Base-by-base conservation (phyloP, 2,797 vertebrate genomes). In the Melanotaenia maccullochi region DNA sequence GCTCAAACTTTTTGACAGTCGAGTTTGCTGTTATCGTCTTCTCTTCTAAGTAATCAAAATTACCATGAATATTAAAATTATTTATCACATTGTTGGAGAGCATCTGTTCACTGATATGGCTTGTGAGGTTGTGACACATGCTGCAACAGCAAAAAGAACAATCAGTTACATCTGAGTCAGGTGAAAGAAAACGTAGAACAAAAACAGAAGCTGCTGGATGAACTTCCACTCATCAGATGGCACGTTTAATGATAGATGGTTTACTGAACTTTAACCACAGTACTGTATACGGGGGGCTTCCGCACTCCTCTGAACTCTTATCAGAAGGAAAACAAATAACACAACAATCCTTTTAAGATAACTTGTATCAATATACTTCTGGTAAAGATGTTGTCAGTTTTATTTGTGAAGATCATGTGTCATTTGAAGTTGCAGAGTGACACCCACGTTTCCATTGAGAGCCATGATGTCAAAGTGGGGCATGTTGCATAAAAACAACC, bases 91-190 rank as follows among this genome's bases (percentile, higher is more conserved):
- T 25, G 47, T 11, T 74, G 36, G 49, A 20, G 59, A 70, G 14
- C 4, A 6, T 54, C 30, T n/a, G 3, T n/a, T 88, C 85, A 88
- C 54, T 67, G 42, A 14, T 12, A 30, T 92, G 88, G 89, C 78
- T 93, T 86, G 25, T 16, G 36, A 71, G 64, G 60, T 70, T 57
- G 71, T 80, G 82, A 87, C 68, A 66, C 76, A 81, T 65, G 64
- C 51, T 52, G 56, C 22, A 54, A 35, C 11, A 8, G 16, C 3
- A 11, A 28, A 35, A 1, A 56, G 9, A 25, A 70, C 64, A 51
- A 63, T 59, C 51, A 63, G 22, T 16, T 18, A 9, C 42, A 13
- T 59, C 1, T 14, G 0, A 8, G 38, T 81, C 67, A 75, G 58
- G 61, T 32, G 3, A 33, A 16, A 38, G 2, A 28, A 28, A 28